Percentiles rank a stretch among this genome's conserved stretches.
Conservation (phyloP, 2,888 invertebrate species). For the Tuberolachnus salignus region DNA sequence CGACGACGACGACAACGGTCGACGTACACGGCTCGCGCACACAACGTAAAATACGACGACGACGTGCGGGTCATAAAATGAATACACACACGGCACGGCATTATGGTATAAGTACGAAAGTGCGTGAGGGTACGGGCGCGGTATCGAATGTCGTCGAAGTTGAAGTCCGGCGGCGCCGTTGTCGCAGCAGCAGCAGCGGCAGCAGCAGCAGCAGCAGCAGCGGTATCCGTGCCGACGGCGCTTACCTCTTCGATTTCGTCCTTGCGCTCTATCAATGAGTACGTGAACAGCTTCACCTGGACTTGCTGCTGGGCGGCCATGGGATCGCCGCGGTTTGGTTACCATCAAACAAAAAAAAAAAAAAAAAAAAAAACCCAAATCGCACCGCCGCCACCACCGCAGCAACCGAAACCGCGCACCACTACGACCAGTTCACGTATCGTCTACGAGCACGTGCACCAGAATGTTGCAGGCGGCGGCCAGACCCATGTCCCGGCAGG, state of each 20-base stretch:
- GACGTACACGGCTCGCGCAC: constrained; percentile 41
- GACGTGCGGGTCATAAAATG: constrained; percentile 31
- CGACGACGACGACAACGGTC: constrained; percentile 30
- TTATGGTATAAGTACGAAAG: constrained; percentile 30
- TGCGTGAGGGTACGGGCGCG: constrained; percentile 33
- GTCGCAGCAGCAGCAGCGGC: neutral
- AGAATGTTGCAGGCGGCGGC: constrained; percentile 1
- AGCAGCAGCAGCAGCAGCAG: neutral
- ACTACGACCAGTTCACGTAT: constrained; percentile 24
- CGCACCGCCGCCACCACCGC: neutral
- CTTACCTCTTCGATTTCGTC: constrained; percentile 55
- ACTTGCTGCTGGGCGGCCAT: constrained; percentile 37
- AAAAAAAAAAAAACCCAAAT: no score
- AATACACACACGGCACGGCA: constrained; percentile 42
- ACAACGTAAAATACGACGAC: constrained; percentile 37
- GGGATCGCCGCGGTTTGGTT: neutral
- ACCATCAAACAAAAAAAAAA: constrained; percentile 36
- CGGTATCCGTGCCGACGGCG: neutral
- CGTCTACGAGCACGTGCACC: constrained; percentile 43
- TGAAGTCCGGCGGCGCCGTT: neutral
- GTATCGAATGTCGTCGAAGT: constrained; percentile 37
- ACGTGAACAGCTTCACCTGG: constrained; percentile 46
- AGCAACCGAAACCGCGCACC: neutral
- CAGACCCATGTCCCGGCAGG: constrained; percentile 6
- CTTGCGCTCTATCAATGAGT: constrained; percentile 47